Evolutionary conservation across 2,888 invertebrate genomes (phyloP).

Genomic region (Mimumesa dahlbomi): DNA sequence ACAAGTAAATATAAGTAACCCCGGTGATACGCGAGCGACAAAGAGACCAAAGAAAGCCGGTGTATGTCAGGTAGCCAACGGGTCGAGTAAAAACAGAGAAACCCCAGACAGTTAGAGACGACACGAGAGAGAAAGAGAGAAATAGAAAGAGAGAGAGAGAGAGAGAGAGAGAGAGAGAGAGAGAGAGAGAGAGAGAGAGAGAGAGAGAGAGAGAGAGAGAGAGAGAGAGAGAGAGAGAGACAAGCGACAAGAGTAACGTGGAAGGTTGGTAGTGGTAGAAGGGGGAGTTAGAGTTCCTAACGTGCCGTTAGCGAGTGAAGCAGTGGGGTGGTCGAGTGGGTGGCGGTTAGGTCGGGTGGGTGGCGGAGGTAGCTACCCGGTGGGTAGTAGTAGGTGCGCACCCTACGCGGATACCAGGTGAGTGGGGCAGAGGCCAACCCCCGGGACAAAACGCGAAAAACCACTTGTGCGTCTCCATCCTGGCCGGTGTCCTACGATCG

Average conservation of each 20-base stretch:
- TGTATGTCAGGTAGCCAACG: neutral
- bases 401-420: constrained; percentile 70
- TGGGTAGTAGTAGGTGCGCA: constrained; percentile 69
- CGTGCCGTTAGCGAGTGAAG: constrained; percentile 54
- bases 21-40: too few species aligned
- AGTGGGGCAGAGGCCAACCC: constrained; percentile 68
- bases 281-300: constrained; percentile 39
- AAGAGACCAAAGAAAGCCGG: neutral
- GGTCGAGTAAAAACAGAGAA: neutral
- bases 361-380: constrained; percentile 53
- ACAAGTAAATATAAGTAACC: too few species aligned
- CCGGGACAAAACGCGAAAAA: constrained; percentile 71
- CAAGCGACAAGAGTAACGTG: too few species aligned
- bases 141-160: too few species aligned
- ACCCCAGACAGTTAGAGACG: neutral
- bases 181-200: neutral
- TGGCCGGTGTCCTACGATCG: constrained; percentile 27
- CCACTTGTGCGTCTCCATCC: constrained; percentile 65
- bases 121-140: neutral
- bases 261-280: constrained; percentile 2
- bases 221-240: neutral
- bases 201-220: constrained; percentile 1
- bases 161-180: neutral
- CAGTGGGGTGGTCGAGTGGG: constrained; percentile 47
- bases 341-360: constrained; percentile 40